These are phyloP conservation scores for Hyposoter dolosus DNA, from an alignment of 2,888 invertebrate species.

Conservation along the genomic window DNA sequence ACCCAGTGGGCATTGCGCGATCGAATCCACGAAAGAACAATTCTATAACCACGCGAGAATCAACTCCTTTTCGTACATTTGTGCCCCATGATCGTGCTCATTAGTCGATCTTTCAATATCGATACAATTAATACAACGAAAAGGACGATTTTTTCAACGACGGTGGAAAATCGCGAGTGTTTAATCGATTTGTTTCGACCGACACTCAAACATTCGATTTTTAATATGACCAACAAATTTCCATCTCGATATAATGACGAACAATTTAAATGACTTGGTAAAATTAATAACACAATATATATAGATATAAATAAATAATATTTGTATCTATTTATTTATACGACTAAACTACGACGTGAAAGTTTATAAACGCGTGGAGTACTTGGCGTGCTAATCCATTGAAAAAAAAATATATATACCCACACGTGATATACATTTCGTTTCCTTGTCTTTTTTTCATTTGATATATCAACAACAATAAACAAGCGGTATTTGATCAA, in stretches of 20 bases:
- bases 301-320: not conserved
- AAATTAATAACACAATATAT: slow-evolving; percentile 1
- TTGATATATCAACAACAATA: slow-evolving; percentile 57
- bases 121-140: not conserved
- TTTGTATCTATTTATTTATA: slow-evolving; percentile 17
- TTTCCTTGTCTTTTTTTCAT: slow-evolving; percentile 16
- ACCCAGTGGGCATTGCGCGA: slow-evolving; percentile 23
- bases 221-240: not conserved
- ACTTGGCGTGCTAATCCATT: slow-evolving; percentile 56
- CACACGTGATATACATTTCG: slow-evolving; percentile 18
- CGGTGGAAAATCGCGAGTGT: slow-evolving; percentile 13
- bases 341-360: slow-evolving; percentile 43
- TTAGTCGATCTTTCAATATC: not conserved
- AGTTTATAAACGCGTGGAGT: slow-evolving; percentile 51
- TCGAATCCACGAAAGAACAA: slow-evolving; percentile 19
- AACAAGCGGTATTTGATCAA: slow-evolving; percentile 60
- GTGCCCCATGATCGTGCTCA: not conserved
- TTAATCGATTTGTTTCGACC: slow-evolving; percentile 8
- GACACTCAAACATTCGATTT: slow-evolving; percentile 6
- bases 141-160: not conserved
- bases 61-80: not conserved
- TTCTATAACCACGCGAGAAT: not conserved
- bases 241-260: slow-evolving; percentile 31
- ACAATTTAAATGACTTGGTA: slow-evolving; percentile 34
- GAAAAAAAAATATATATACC: slow-evolving; percentile 30